phyloP scores from a whole-genome alignment of 2,113 vertebrate genomes.

The Eudorcas thomsonii region DNA sequence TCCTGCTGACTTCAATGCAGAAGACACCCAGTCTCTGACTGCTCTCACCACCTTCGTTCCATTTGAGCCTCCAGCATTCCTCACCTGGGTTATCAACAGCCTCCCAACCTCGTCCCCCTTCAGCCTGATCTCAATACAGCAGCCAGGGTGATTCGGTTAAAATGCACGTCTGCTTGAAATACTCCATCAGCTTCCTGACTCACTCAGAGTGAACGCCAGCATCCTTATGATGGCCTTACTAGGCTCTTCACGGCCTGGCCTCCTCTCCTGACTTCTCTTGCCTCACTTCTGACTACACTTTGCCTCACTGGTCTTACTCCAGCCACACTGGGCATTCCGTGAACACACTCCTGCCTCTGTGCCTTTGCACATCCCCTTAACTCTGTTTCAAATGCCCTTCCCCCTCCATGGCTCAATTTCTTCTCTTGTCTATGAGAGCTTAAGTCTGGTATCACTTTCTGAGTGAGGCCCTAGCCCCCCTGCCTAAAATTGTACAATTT shows the following conservation, averaged over 20 bases:
- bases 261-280: not conserved
- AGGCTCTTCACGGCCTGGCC: not conserved
- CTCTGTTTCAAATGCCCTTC: not conserved
- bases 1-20: slow-evolving; percentile 11
- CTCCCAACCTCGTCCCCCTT: not conserved
- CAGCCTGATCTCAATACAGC: not conserved
- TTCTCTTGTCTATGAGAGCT: not conserved
- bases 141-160: not conserved
- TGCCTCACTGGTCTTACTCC: not conserved
- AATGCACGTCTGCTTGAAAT: not conserved
- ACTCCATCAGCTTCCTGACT: not conserved
- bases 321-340: not conserved
- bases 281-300: not conserved
- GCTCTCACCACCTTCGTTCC: not conserved
- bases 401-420: not conserved
- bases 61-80: not conserved
- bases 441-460: not conserved
- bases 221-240: not conserved
- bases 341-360: not conserved
- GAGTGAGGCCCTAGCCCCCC: not conserved
- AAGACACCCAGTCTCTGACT: not conserved
- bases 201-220: not conserved
- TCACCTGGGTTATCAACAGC: not conserved
- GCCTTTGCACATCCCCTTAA: not conserved
- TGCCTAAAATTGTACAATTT: not conserved